Evolutionary conservation across 2,113 vertebrate genomes (phyloP).

Genomic region (Seriola aureovittata): DNA sequence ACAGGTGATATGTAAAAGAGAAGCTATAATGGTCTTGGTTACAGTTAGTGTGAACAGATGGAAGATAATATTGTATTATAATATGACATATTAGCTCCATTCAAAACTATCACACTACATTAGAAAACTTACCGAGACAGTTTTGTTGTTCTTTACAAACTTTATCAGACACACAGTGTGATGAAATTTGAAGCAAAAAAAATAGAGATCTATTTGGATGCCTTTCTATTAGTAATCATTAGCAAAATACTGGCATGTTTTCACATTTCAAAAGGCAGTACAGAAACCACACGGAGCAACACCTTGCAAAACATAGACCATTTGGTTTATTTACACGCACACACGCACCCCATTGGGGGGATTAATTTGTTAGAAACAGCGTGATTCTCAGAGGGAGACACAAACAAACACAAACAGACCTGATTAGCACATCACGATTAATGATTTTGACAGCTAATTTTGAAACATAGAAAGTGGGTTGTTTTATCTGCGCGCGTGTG

Average conservation of each 20-base stretch:
- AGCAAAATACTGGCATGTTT: slow-evolving; percentile 28
- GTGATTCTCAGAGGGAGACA: slow-evolving; percentile 62
- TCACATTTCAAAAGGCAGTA: slow-evolving; percentile 24
- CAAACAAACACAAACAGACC: slow-evolving; percentile 67
- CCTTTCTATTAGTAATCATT: slow-evolving; percentile 37
- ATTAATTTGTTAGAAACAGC: slow-evolving; percentile 74
- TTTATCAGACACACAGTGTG: neutral
- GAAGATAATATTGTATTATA: neutral
- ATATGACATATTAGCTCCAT: neutral
- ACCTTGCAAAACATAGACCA: slow-evolving; percentile 46
- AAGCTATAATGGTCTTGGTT: neutral
- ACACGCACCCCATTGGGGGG: slow-evolving; percentile 45
- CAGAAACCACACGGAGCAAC: slow-evolving; percentile 48
- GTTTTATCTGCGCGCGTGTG: neutral
- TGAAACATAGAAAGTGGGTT: slow-evolving; percentile 25
- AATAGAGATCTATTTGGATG: neutral
- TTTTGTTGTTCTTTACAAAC: neutral
- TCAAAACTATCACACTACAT: neutral
- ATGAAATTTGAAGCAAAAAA: slow-evolving; percentile 13
- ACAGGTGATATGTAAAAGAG: neutral
- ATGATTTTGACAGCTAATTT: slow-evolving; percentile 60
- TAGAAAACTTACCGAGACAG: too few relatives aligned
- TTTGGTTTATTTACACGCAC: slow-evolving; percentile 54
- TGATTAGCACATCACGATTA: slow-evolving; percentile 72
- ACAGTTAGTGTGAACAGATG: too few relatives aligned